Percentiles rank a stretch among this genome's conserved stretches.
Conservation (phyloP, 2,797 vertebrate species). For the Molossus alvarezi region DNA sequence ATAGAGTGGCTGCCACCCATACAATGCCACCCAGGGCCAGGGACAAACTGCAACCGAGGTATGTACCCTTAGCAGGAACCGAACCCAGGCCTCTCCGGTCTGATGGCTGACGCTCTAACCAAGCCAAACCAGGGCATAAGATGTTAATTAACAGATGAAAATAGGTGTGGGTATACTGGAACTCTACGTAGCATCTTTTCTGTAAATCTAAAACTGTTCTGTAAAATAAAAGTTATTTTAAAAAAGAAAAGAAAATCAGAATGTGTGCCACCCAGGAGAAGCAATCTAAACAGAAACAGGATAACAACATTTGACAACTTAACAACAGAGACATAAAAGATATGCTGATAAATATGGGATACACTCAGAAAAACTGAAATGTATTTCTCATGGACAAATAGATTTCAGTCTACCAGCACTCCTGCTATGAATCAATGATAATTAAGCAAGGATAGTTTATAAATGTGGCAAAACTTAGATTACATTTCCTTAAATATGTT, state of each 20-base stretch:
- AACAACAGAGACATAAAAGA: neutral
- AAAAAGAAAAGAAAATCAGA: constrained; percentile 9
- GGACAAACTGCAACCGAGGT: no score
- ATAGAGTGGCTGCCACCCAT: no score
- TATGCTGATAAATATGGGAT: neutral
- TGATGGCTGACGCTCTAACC: no score
- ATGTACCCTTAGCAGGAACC: no score
- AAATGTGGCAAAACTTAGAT: neutral
- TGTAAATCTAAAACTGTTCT: neutral
- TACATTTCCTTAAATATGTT: neutral
- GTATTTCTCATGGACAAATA: neutral
- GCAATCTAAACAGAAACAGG: neutral
- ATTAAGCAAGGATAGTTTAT: neutral
- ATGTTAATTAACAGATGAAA: neutral
- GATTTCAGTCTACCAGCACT: neutral
- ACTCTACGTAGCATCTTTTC: neutral
- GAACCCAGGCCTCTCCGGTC: no score
- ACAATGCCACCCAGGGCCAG: no score
- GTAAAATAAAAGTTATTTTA: neutral
- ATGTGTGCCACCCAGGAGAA: neutral
- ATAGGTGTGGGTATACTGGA: neutral
- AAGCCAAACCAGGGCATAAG: no score
- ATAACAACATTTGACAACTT: neutral
- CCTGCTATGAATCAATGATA: neutral
- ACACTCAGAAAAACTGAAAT: neutral